A percentile compares a stretch with the other conserved stretches of the same genome.
These are phyloP conservation scores for Zaprionus bogoriensis DNA, from an alignment of 2,888 invertebrate genomes.

Conservation along the genomic window DNA sequence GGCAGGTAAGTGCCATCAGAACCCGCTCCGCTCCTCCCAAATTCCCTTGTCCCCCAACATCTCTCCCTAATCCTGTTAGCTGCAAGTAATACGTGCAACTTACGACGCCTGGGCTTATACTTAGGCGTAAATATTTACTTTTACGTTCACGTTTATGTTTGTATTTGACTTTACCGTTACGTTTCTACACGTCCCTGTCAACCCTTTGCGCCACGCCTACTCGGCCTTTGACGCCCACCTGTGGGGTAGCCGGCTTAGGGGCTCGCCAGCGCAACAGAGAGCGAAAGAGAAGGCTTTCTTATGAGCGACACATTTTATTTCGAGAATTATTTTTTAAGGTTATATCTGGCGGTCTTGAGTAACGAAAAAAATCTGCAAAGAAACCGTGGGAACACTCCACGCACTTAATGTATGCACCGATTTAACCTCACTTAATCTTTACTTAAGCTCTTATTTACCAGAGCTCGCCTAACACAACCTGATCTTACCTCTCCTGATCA, in stretches of 20 bases:
- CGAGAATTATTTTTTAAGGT: background rate
- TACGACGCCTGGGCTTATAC: conserved; percentile 11
- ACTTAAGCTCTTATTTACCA: too few species aligned
- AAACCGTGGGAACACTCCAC: too few species aligned
- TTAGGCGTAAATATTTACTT: conserved; percentile 10
- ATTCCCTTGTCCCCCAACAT: too few species aligned
- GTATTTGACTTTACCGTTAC: conserved; percentile 1
- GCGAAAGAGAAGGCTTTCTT: background rate
- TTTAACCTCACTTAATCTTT: too few species aligned
- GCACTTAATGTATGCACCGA: too few species aligned
- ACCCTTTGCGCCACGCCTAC: background rate
- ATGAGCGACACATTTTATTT: background rate
- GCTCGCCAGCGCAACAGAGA: background rate
- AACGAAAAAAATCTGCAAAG: background rate
- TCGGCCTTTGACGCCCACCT: background rate
- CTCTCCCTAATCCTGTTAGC: conserved; percentile 11
- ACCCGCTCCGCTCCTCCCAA: background rate
- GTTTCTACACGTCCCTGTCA: background rate
- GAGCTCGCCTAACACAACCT: too few species aligned
- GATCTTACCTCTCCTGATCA: too few species aligned
- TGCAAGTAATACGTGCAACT: conserved; percentile 26
- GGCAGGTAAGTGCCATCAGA: conserved; percentile 82
- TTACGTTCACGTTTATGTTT: conserved; percentile 13
- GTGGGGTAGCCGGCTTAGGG: background rate
- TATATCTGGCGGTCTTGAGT: background rate